Percentiles rank a stretch among this genome's conserved stretches.
Evolutionary conservation across 2,113 vertebrate species (phyloP).

Genomic region (Myanophis thanlyinensis): DNA sequence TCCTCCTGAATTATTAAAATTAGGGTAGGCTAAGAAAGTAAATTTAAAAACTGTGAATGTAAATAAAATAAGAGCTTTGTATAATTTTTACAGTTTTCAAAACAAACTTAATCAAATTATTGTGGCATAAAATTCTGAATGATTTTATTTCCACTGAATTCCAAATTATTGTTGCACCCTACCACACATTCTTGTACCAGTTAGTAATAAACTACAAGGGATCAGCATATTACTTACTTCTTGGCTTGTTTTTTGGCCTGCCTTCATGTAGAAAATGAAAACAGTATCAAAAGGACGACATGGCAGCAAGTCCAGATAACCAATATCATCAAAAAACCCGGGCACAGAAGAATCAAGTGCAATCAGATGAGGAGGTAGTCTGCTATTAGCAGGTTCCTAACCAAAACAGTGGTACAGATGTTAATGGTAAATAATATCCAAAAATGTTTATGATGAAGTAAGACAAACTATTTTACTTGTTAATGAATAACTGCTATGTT

Average conservation of each 20-base stretch:
- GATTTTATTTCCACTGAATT: not conserved
- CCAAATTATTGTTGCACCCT: not conserved
- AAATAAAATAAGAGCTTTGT: not conserved
- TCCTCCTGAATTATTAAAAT: not conserved
- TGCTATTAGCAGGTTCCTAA: constrained; percentile 92
- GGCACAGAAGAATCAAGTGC: constrained; percentile 89
- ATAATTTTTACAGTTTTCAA: not conserved
- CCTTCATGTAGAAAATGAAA: constrained; percentile 95
- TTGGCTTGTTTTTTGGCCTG: constrained; percentile 92
- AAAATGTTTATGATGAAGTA: not conserved
- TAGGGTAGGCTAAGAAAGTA: not conserved
- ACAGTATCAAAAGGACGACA: constrained; percentile 96
- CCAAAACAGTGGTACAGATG: not conserved
- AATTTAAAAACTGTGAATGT: not conserved
- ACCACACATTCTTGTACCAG: not conserved
- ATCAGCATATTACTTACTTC: constrained; percentile 73
- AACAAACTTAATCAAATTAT: not conserved
- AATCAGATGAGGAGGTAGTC: constrained; percentile 95
- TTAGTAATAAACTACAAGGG: not conserved
- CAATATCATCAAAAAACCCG: constrained; percentile 94
- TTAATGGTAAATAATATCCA: not conserved
- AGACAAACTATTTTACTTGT: not conserved
- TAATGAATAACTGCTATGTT: not conserved
- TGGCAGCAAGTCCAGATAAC: constrained; percentile 90
- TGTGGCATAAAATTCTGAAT: not conserved